phyloP scores from a whole-genome alignment of 1,140 invertebrate genomes.

The Mactra quadrangularis region DNA sequence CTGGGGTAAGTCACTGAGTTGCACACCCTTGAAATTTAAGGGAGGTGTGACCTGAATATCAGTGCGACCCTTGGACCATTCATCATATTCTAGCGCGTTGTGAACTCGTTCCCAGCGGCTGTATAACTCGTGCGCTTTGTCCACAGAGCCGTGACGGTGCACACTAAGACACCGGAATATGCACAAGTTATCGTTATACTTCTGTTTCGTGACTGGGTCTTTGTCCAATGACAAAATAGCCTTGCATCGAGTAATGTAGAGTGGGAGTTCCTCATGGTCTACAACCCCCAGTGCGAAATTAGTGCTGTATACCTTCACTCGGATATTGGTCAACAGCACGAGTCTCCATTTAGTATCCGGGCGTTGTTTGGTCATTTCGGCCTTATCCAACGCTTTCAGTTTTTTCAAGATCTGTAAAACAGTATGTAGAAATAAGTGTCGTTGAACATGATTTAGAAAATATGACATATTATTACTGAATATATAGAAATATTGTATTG shows the following conservation, averaged over 20 bases:
- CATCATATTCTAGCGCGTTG: background rate
- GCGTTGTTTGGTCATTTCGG: conserved; percentile 22
- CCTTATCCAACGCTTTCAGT: conserved; percentile 23
- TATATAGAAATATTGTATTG: background rate
- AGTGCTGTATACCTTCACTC: conserved; percentile 20
- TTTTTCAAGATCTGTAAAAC: conserved; percentile 10
- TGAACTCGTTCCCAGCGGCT: background rate
- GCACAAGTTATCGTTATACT: conserved; percentile 19
- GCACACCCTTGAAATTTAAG: background rate
- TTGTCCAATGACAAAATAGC: background rate
- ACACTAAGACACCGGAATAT: conserved; percentile 6
- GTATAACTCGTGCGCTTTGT: background rate
- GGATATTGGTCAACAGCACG: conserved; percentile 30
- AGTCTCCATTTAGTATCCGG: conserved; percentile 27
- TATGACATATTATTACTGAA: no score
- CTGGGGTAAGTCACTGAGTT: conserved; percentile 5
- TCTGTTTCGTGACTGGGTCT: background rate
- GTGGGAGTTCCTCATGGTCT: background rate
- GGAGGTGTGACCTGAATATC: background rate
- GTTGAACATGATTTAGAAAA: no score
- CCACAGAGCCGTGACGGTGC: conserved; percentile 3
- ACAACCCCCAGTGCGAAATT: conserved; percentile 12
- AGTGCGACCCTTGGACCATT: background rate
- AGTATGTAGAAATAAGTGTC: no score
- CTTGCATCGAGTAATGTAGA: conserved; percentile 12